Evolutionary conservation across 2,113 vertebrate species (phyloP).

Genomic region (Bungarus multicinctus): DNA sequence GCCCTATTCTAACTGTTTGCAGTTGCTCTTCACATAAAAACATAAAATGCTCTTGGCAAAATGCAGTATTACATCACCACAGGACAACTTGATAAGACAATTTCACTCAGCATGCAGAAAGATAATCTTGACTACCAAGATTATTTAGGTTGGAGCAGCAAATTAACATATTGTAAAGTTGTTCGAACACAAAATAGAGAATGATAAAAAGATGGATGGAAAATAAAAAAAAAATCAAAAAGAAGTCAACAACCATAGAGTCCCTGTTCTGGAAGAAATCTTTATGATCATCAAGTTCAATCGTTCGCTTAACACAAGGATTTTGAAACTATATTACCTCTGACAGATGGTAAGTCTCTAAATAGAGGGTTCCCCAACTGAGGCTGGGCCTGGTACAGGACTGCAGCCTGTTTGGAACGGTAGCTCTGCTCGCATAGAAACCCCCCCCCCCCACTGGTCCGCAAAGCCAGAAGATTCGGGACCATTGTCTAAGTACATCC

Average conservation of each 20-base stretch:
- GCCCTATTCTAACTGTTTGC: neutral
- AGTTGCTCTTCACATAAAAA: neutral
- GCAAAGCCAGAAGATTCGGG: neutral
- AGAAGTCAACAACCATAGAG: neutral
- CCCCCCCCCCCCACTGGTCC: accelerated
- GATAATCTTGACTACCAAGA: neutral
- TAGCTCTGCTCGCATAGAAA: neutral
- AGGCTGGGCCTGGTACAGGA: neutral
- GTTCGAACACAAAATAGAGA: neutral
- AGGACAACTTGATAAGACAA: neutral
- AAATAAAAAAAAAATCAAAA: neutral
- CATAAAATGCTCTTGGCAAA: neutral
- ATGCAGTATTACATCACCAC: neutral
- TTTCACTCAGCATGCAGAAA: neutral
- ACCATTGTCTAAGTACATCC: neutral
- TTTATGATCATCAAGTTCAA: neutral
- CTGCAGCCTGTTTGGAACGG: neutral
- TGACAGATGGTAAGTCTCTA: neutral
- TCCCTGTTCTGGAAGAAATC: neutral
- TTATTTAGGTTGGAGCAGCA: neutral
- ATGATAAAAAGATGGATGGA: neutral
- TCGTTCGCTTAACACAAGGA: neutral
- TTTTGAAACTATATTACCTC: neutral
- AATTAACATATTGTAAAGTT: neutral
- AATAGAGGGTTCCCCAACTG: neutral